Evolutionary conservation across 2,888 invertebrate species (phyloP).

Genomic region (Listrodromus nycthemerus): DNA sequence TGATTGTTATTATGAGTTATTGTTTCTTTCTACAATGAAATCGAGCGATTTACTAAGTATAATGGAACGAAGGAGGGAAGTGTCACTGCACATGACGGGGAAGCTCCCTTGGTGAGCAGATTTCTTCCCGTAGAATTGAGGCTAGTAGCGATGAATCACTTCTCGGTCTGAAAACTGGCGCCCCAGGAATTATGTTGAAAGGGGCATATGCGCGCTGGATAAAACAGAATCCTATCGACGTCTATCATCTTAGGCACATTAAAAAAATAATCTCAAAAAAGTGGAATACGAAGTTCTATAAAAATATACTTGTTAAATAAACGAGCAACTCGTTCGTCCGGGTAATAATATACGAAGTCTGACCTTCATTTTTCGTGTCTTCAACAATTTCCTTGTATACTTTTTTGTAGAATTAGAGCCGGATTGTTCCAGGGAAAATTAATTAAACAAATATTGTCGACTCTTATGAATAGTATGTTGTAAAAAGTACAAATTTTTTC

Average conservation of each 20-base stretch:
- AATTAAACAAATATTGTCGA: no score
- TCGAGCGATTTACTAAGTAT: constrained; percentile 1
- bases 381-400: no score
- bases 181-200: constrained; percentile 10
- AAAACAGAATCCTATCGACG: constrained; percentile 12
- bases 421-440: no score
- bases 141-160: background rate
- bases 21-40: background rate
- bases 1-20: background rate
- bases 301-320: no score
- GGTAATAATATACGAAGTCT: no score
- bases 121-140: background rate
- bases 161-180: constrained; percentile 5
- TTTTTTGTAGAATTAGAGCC: no score
- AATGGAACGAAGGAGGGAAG: background rate
- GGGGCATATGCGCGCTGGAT: constrained; percentile 12
- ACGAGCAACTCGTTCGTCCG: no score
- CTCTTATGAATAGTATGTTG: no score
- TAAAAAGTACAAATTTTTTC: no score
- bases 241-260: background rate
- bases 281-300: no score
- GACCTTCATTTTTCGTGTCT: no score
- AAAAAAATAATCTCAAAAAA: background rate
- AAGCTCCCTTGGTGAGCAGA: constrained; percentile 3
- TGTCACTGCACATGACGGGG: constrained; percentile 43